Conservation (phyloP, 2,113 vertebrate genomes). For the Ginglymostoma cirratum region DNA sequence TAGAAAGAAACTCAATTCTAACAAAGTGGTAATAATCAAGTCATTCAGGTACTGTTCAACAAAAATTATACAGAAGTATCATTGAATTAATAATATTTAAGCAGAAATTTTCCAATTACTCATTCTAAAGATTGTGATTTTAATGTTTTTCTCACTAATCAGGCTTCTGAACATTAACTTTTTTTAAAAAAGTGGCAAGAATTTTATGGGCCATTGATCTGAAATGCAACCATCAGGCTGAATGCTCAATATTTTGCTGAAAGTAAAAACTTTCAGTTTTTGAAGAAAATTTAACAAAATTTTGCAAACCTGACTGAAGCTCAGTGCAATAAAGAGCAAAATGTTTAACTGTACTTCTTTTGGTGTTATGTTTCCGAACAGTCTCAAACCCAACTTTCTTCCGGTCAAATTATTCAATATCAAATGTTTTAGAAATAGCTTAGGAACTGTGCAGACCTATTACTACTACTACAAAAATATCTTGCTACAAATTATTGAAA, state of each 20-base stretch:
- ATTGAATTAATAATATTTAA: not conserved
- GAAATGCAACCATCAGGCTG: not conserved
- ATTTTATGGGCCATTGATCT: not conserved
- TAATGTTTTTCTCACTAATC: not conserved
- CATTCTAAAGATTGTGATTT: not conserved
- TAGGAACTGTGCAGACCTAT: too few species aligned
- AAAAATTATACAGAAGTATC: not conserved
- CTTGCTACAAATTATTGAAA: too few species aligned
- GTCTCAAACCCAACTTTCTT: not conserved
- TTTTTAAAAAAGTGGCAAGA: not conserved
- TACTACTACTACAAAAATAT: too few species aligned
- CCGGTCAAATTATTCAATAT: not conserved
- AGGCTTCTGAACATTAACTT: not conserved
- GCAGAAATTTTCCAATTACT: not conserved
- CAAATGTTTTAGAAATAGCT: not conserved
- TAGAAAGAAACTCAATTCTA: not conserved
- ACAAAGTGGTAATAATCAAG: not conserved
- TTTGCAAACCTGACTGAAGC: not conserved
- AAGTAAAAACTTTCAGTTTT: not conserved
- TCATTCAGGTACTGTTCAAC: slow-evolving; percentile 12
- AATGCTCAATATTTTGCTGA: not conserved
- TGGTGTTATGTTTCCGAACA: not conserved
- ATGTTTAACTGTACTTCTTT: not conserved
- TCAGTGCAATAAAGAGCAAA: not conserved
- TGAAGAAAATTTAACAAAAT: too few species aligned